Evolutionary conservation across 1,140 invertebrate species (phyloP).

Genomic region (Drosophila sp.): DNA sequence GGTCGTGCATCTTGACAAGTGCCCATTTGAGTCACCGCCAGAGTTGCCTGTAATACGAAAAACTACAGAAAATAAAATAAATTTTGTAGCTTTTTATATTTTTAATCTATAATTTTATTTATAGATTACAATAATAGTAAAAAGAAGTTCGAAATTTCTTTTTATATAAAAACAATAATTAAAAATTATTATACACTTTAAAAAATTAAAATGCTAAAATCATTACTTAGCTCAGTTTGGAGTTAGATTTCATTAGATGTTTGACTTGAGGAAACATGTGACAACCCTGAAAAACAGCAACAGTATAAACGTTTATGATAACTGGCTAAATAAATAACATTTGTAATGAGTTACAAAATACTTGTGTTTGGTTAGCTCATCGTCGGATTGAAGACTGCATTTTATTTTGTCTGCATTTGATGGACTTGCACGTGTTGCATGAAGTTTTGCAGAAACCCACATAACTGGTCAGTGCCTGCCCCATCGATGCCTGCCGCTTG

Average conservation of each 20-base stretch:
- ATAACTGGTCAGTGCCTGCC: slow-evolving; percentile 49
- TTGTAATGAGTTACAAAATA: slow-evolving; percentile 41
- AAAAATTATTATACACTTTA: no score
- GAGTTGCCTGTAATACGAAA: slow-evolving; percentile 12
- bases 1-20: slow-evolving; percentile 27
- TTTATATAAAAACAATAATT: no score
- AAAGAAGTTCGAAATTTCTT: background rate
- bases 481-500: slow-evolving; percentile 18
- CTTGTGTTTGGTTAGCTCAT: slow-evolving; percentile 36
- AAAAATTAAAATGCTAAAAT: no score
- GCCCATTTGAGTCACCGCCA: slow-evolving; percentile 2
- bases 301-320: slow-evolving; percentile 23
- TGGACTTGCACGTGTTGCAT: slow-evolving; percentile 32
- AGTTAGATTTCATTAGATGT: no score
- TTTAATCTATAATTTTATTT: background rate
- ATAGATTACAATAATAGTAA: background rate
- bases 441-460: slow-evolving; percentile 32
- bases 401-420: slow-evolving; percentile 45
- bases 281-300: slow-evolving; percentile 19
- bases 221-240: no score
- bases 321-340: slow-evolving; percentile 31
- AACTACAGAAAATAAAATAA: background rate
- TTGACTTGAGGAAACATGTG: no score
- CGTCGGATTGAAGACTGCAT: slow-evolving; percentile 22
- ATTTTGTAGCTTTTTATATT: background rate